These are phyloP conservation scores for Holcopasites calliopsidis DNA, from an alignment of 1,140 invertebrate species.

Conservation along the genomic window DNA sequence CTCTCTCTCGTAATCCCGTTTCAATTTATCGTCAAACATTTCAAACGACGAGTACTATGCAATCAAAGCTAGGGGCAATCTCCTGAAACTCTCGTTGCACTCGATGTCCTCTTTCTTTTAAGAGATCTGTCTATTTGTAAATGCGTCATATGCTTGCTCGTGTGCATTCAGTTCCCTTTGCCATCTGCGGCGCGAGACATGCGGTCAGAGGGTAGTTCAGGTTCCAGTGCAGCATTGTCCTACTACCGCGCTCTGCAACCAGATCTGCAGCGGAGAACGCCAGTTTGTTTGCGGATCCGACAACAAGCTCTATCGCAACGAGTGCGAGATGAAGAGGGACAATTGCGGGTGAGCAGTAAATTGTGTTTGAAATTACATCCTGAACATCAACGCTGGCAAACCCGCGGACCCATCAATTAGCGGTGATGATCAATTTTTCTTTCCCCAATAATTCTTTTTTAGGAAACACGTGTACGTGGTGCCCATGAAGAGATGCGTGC, in stretches of 20 bases:
- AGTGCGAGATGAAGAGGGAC: constrained; percentile 95
- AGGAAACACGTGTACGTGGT: constrained; percentile 94
- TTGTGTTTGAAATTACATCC: constrained; percentile 25
- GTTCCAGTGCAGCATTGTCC: constrained; percentile 90
- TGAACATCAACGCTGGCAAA: too few relatives aligned
- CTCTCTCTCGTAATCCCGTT: too few relatives aligned
- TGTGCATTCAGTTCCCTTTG: constrained; percentile 86
- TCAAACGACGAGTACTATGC: too few relatives aligned
- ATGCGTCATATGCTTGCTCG: constrained; percentile 3
- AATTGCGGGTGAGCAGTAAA: constrained; percentile 89
- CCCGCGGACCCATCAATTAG: too few relatives aligned
- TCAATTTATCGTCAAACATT: too few relatives aligned
- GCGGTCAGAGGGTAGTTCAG: constrained; percentile 90
- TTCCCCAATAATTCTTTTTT: constrained; percentile 51
- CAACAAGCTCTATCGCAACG: constrained; percentile 93
- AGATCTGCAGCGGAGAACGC: constrained; percentile 85
- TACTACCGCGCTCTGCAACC: constrained; percentile 90
- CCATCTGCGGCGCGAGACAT: constrained; percentile 91
- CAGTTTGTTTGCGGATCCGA: constrained; percentile 95
- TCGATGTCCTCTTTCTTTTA: not conserved
- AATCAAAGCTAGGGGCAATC: too few relatives aligned
- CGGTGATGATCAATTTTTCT: too few relatives aligned
- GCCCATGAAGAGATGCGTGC: constrained; percentile 90
- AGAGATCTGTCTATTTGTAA: not conserved
- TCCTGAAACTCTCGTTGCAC: not conserved